These are phyloP conservation scores for Cephonodes hylas DNA, from an alignment of 2,888 invertebrate genomes.

Conservation along the genomic window DNA sequence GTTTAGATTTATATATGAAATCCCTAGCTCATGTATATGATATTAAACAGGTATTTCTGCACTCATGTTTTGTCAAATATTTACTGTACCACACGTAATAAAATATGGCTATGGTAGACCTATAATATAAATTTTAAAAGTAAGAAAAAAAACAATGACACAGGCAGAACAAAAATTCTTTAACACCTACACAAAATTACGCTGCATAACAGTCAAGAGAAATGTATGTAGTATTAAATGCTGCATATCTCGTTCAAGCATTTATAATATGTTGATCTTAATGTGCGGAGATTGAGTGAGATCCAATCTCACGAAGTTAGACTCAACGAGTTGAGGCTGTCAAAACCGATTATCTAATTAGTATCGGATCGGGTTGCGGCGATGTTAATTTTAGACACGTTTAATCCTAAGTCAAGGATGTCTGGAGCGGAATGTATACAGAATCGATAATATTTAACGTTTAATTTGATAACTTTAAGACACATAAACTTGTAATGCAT, in stretches of 20 bases:
- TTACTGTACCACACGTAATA: no score
- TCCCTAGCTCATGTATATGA: no score
- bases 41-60: no score
- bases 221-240: neutral
- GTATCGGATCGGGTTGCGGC: conserved; percentile 38
- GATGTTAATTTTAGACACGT: conserved; percentile 43
- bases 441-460: conserved; percentile 10
- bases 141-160: no score
- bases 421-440: neutral
- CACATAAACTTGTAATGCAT: no score
- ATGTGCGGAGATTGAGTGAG: conserved; percentile 17
- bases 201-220: no score
- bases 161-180: no score
- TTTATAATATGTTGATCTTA: conserved; percentile 7
- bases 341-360: conserved; percentile 54
- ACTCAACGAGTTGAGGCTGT: conserved; percentile 25
- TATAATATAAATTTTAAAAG: no score
- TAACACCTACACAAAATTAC: no score
- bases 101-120: no score
- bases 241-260: neutral
- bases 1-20: no score
- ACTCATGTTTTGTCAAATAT: no score
- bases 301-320: conserved; percentile 31
- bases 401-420: conserved; percentile 17
- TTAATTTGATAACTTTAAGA: conserved; percentile 8